phyloP scores from a whole-genome alignment of 2,888 invertebrate genomes.

The Euphydryas editha region DNA sequence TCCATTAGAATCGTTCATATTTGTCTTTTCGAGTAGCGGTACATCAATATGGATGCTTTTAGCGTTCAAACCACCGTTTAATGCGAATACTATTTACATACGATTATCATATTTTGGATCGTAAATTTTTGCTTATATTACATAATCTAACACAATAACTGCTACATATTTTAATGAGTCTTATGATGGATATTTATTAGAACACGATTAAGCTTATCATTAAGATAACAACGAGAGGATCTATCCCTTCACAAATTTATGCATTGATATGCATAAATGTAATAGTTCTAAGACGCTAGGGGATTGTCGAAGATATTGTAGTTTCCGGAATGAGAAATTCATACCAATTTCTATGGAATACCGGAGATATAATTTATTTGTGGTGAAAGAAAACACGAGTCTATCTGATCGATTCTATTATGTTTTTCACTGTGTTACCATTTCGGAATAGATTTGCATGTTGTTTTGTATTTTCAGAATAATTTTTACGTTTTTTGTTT shows the following conservation, averaged over 20 bases:
- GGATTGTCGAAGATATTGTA: slow-evolving; percentile 2
- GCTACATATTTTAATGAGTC: background rate
- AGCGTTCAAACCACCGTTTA: too few relatives aligned
- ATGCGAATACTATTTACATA: too few relatives aligned
- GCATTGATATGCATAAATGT: background rate
- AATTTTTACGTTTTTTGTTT: background rate
- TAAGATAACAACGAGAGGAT: background rate
- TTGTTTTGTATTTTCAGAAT: background rate
- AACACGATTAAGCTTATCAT: background rate
- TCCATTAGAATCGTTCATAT: too few relatives aligned
- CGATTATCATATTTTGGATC: too few relatives aligned
- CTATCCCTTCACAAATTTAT: background rate
- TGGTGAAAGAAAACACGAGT: background rate
- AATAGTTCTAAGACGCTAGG: background rate
- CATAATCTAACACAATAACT: too few relatives aligned
- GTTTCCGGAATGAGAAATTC: background rate
- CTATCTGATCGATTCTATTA: background rate
- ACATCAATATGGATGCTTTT: too few relatives aligned
- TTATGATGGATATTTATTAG: background rate
- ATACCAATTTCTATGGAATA: background rate
- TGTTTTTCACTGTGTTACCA: background rate
- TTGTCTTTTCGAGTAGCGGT: too few relatives aligned
- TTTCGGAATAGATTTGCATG: background rate
- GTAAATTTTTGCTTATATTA: too few relatives aligned
- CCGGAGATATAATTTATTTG: background rate